A percentile compares a stretch with the other conserved stretches of the same genome.
Evolutionary conservation across 2,797 vertebrate genomes (phyloP).

Genomic region (Clarias platycephalus): DNA sequence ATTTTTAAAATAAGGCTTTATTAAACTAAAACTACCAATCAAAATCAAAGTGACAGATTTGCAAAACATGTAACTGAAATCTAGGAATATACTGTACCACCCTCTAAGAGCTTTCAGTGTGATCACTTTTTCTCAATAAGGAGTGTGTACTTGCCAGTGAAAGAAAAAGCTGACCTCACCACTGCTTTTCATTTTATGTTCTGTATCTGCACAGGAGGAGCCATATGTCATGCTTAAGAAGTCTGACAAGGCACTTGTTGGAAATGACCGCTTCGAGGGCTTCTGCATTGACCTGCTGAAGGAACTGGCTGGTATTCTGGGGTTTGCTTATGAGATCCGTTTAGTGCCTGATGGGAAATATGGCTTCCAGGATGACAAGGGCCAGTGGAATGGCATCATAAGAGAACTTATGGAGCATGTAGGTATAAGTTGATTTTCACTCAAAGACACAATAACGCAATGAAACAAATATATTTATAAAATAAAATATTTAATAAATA

Average conservation of each 20-base stretch:
- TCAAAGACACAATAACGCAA: background rate
- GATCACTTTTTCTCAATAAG: slow-evolving; percentile 72
- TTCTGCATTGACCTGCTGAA: slow-evolving; percentile 97
- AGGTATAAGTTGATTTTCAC: slow-evolving; percentile 68
- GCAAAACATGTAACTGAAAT: background rate
- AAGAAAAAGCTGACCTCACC: slow-evolving; percentile 71
- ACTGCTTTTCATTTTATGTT: slow-evolving; percentile 68
- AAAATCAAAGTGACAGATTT: background rate
- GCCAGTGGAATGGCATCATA: slow-evolving; percentile 98
- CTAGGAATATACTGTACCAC: slow-evolving; percentile 60
- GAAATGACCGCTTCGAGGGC: slow-evolving; percentile 96
- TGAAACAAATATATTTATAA: too few species aligned
- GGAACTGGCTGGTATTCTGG: slow-evolving; percentile 90
- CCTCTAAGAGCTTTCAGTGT: slow-evolving; percentile 68
- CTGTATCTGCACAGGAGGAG: slow-evolving; percentile 83
- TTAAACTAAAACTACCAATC: slow-evolving; percentile 33
- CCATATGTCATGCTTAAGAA: slow-evolving; percentile 99
- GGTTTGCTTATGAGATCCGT: slow-evolving; percentile 93
- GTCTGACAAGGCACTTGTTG: slow-evolving; percentile 90
- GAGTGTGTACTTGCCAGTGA: slow-evolving; percentile 64
- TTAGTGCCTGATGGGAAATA: slow-evolving; percentile 94
- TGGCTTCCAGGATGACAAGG: slow-evolving; percentile 95
- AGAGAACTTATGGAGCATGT: slow-evolving; percentile 97
- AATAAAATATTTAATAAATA: background rate
- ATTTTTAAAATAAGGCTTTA: slow-evolving; percentile 8